A percentile compares a stretch with the other conserved stretches of the same genome.
Evolutionary conservation across 2,888 invertebrate genomes (phyloP).

Genomic region (Hirtodrosophila duncani): DNA sequence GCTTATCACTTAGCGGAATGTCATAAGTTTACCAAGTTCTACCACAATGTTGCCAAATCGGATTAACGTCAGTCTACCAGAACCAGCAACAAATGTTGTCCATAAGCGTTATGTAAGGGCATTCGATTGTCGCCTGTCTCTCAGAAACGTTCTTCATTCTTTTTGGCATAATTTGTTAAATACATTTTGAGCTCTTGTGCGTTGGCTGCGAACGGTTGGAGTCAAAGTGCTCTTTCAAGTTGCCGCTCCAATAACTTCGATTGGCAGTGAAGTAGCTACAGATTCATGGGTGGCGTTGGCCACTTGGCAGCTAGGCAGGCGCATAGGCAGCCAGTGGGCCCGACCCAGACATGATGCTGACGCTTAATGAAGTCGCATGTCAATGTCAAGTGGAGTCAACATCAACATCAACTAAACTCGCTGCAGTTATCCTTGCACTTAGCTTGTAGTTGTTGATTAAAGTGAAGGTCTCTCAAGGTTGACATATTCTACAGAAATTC

Average conservation of each 20-base stretch:
- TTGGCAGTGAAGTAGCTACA: not conserved
- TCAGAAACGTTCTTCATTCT: too few species aligned
- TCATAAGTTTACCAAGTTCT: too few species aligned
- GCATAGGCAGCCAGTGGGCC: conserved; percentile 2
- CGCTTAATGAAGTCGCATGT: conserved; percentile 67
- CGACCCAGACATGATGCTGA: conserved; percentile 12
- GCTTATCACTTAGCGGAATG: too few species aligned
- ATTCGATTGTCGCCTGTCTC: too few species aligned
- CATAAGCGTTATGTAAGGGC: too few species aligned
- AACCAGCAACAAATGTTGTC: too few species aligned
- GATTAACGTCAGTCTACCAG: too few species aligned
- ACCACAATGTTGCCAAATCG: too few species aligned
- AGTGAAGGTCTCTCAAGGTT: conserved; percentile 66
- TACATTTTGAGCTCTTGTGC: conserved; percentile 24
- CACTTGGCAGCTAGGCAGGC: conserved; percentile 5
- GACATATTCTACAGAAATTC: too few species aligned
- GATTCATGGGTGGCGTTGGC: conserved; percentile 1
- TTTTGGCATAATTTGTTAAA: conserved; percentile 52
- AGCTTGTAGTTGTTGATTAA: conserved; percentile 32
- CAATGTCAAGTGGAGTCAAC: conserved; percentile 58
- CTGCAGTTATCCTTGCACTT: conserved; percentile 68
- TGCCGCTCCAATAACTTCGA: conserved; percentile 64
- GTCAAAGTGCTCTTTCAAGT: conserved; percentile 65
- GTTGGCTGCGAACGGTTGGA: conserved; percentile 51
- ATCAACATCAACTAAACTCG: conserved; percentile 38